Percentiles rank a stretch among this genome's conserved stretches.
phyloP scores from a whole-genome alignment of 2,888 invertebrate genomes.

The Crepidodera aurea region DNA sequence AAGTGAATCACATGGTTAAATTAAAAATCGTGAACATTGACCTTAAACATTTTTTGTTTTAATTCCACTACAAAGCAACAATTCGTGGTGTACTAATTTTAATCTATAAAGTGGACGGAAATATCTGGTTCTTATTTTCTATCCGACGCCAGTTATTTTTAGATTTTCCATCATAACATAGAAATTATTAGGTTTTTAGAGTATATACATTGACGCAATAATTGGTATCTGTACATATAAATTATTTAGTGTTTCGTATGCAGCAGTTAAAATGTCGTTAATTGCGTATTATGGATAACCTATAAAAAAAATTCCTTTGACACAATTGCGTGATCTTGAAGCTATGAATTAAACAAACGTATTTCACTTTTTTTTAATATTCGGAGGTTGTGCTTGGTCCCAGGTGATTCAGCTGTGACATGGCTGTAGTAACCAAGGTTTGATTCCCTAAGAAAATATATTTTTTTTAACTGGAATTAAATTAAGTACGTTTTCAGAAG shows the following conservation, averaged over 20 bases:
- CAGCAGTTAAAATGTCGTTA: too few relatives aligned
- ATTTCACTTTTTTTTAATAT: too few relatives aligned
- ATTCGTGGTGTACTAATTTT: constrained; percentile 16
- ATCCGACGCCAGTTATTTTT: constrained; percentile 32
- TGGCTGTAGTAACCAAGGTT: too few relatives aligned
- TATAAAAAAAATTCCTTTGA: too few relatives aligned
- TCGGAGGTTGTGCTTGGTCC: too few relatives aligned
- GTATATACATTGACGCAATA: constrained; percentile 11
- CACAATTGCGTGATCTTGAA: too few relatives aligned
- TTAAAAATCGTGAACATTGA: constrained; percentile 9
- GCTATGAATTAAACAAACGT: too few relatives aligned
- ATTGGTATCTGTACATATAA: not conserved
- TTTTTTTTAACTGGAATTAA: too few relatives aligned
- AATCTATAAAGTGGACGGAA: constrained; percentile 22
- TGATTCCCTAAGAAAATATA: too few relatives aligned
- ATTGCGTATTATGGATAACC: too few relatives aligned
- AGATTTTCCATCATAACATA: constrained; percentile 31
- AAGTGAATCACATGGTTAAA: constrained; percentile 3
- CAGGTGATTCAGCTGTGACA: too few relatives aligned
- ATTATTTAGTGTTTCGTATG: not conserved
- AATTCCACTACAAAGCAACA: constrained; percentile 5
- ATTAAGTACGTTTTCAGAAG: too few relatives aligned
- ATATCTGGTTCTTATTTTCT: constrained; percentile 35
- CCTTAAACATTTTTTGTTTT: not conserved
- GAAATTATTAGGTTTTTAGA: constrained; percentile 25